Base-by-base conservation (phyloP, 2,797 vertebrate genomes). In the Cynopterus sphinx region DNA sequence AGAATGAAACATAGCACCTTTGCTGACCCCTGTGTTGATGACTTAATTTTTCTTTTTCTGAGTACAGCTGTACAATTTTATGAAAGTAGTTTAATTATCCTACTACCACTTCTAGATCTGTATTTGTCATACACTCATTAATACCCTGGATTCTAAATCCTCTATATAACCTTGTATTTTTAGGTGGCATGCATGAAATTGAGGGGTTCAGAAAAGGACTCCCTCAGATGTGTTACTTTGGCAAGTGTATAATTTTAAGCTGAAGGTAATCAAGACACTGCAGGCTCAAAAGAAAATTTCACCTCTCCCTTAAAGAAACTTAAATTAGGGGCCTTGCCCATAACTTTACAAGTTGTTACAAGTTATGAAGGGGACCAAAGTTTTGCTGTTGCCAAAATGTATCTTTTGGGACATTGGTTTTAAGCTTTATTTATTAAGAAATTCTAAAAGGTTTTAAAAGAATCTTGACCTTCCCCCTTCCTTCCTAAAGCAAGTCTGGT, bases 31-130 rank as follows among this genome's bases (percentile, higher is more conserved):
- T 78, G 17, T 61, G n/a, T 90, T 87, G 10, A 94, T 91, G 19
- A 88, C 79, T 91, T 94, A 85, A 19, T 71, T 83, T 91, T 97
- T 82, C 57, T 95, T 93, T 89, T 53, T 78, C 65, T 79, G 31
- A 92, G 21, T n/a, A 88, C 28, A 93, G 16, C 33, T 89, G n/a
- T 33, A 71, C 1, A 81, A 39, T 79, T 94, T 92, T 87, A 15
- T 68, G 39, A 96, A 90, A 49, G 26, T 68, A 75, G 43, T 81
- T 93, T 75, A 70, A 71, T 84, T 93, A 67, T 87, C 19, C 28
- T 57, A 65, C 12, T 90, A 26, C 10, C n/a, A 61, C 19, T 91
- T 92, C 15, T 46, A 90, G 22, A 70, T 87, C 6, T 93, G 21
- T n/a, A 59, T 70, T 96, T 87, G 46, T 90, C 43, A 59, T 26